Evolutionary conservation across 2,113 vertebrate species (phyloP).

Genomic region (Podarcis muralis): DNA sequence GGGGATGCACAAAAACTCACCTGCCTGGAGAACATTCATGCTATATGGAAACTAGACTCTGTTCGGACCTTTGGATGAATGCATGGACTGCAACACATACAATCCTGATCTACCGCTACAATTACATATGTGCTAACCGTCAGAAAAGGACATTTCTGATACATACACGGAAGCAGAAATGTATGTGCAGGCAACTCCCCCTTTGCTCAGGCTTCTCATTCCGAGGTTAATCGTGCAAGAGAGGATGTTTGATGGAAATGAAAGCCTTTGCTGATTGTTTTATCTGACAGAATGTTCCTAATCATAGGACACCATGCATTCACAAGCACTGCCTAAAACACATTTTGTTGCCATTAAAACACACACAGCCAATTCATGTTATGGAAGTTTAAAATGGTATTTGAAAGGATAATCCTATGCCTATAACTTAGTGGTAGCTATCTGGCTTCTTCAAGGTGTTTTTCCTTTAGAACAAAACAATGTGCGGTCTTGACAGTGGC

Average conservation of each 20-base stretch:
- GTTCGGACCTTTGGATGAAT: too few relatives aligned
- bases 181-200: too few relatives aligned
- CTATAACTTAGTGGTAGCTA: neutral
- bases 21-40: neutral
- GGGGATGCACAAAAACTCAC: neutral
- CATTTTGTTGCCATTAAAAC: neutral
- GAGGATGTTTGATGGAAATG: neutral
- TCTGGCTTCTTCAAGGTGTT: neutral
- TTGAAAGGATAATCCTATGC: conserved; percentile 25
- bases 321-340: neutral
- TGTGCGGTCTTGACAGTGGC: neutral
- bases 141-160: neutral
- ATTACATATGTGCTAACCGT: neutral
- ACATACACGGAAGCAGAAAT: neutral
- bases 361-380: neutral
- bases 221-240: too few relatives aligned
- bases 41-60: too few relatives aligned
- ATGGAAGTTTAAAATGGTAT: neutral
- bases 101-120: too few relatives aligned
- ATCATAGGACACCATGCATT: neutral
- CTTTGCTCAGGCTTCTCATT: too few relatives aligned
- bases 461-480: conserved; percentile 21
- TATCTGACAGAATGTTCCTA: neutral
- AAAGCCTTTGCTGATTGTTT: neutral
- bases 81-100: too few relatives aligned